Percentiles rank a stretch among this genome's conserved stretches.
phyloP scores from a whole-genome alignment of 2,797 vertebrate species.

The Falco rusticolus region DNA sequence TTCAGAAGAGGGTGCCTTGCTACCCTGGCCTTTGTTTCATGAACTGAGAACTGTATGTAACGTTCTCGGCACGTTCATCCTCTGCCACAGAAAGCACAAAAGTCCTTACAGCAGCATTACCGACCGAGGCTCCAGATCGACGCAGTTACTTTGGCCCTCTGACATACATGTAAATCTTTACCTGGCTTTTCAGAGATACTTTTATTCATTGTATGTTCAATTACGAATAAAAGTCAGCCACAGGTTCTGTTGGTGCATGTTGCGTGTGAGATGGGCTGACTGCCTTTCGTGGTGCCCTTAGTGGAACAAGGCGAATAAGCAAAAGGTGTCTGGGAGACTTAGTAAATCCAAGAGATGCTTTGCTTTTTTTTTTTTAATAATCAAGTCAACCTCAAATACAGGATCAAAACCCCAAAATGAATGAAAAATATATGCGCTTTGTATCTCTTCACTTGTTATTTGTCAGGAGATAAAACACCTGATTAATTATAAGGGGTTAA shows the following conservation, averaged over 20 bases:
- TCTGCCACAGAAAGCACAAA: neutral
- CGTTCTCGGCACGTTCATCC: neutral
- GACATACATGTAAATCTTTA: neutral
- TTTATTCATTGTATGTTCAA: neutral
- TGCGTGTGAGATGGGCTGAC: neutral
- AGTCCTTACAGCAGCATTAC: neutral
- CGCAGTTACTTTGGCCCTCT: neutral
- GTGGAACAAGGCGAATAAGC: neutral
- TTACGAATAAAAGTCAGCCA: neutral
- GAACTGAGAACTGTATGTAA: neutral
- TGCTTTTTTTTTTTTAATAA: neutral
- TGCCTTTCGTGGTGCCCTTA: neutral
- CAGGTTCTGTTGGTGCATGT: neutral
- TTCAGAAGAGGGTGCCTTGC: neutral
- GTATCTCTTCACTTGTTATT: neutral
- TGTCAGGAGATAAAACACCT: neutral
- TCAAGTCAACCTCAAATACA: neutral
- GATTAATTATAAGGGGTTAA: neutral
- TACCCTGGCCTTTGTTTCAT: neutral
- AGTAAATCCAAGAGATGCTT: neutral
- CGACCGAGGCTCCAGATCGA: neutral
- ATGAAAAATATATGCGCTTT: neutral
- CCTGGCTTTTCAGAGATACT: neutral
- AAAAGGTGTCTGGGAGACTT: neutral
- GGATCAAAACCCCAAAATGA: neutral